Conservation (phyloP, 2,888 invertebrate species). For the Rhabditoides inermis region DNA sequence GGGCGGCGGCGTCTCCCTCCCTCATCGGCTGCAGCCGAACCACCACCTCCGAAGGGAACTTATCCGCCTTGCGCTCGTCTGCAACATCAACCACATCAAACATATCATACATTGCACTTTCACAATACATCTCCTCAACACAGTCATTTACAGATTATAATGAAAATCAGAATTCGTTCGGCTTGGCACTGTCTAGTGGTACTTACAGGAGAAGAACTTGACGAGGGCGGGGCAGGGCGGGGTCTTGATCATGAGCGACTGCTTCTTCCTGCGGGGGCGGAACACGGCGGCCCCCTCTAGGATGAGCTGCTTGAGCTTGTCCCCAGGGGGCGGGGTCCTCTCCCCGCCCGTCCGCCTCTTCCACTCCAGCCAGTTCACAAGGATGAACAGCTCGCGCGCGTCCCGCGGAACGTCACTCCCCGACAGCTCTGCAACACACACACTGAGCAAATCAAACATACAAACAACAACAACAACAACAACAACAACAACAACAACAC, state of each 20-base stretch:
- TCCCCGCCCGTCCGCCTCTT: slow-evolving; percentile 23
- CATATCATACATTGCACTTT: neutral
- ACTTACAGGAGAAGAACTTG: slow-evolving; percentile 34
- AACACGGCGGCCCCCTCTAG: slow-evolving; percentile 23
- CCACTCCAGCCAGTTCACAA: slow-evolving; percentile 43
- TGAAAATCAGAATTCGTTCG: too few relatives aligned
- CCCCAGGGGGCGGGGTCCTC: slow-evolving; percentile 18
- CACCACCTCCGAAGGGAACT: slow-evolving; percentile 22
- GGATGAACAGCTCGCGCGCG: slow-evolving; percentile 37
- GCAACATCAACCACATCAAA: neutral
- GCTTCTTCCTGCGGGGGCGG: slow-evolving; percentile 14
- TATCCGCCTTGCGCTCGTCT: slow-evolving; percentile 25
- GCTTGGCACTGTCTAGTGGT: neutral
- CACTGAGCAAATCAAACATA: neutral
- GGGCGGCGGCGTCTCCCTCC: slow-evolving; percentile 22
- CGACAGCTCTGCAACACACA: neutral
- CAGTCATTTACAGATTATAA: too few relatives aligned
- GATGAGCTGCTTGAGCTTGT: slow-evolving; percentile 22
- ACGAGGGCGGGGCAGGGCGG: slow-evolving; percentile 34
- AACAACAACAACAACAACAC: slow-evolving; percentile 10
- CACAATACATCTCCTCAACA: neutral
- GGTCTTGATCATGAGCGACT: slow-evolving; percentile 27
- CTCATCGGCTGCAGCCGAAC: slow-evolving; percentile 24
- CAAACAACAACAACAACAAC: neutral
- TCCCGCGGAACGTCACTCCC: slow-evolving; percentile 20